Evolutionary conservation across 2,113 vertebrate genomes (phyloP).

Genomic region (Saguinus imperator): DNA sequence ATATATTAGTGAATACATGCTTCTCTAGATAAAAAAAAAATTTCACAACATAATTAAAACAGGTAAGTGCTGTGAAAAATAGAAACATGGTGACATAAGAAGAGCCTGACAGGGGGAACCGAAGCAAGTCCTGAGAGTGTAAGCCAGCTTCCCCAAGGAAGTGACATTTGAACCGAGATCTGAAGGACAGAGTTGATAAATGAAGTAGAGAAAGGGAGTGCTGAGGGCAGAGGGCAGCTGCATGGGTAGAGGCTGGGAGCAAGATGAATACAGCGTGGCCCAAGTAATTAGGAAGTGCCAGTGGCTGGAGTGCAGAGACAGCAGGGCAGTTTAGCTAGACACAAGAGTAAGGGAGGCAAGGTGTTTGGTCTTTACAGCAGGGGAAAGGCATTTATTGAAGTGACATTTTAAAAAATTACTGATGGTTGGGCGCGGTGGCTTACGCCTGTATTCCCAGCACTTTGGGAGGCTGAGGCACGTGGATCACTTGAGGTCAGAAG

Average conservation of each 20-base stretch:
- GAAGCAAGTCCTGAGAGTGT: background rate
- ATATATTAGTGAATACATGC: too few species aligned
- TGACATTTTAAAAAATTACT: background rate
- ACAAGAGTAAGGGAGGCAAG: background rate
- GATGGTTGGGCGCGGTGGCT: background rate
- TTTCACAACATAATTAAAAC: background rate
- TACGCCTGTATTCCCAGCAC: background rate
- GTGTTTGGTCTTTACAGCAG: background rate
- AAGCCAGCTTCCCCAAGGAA: background rate
- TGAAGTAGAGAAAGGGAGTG: too few species aligned
- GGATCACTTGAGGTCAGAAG: too few species aligned
- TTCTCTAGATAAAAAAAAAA: too few species aligned
- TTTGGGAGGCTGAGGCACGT: too few species aligned
- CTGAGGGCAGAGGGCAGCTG: background rate
- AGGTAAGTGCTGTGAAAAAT: background rate
- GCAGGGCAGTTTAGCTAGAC: background rate
- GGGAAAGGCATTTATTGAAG: background rate
- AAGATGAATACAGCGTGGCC: background rate
- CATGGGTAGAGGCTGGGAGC: background rate
- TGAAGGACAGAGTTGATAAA: background rate
- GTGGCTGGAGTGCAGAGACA: background rate
- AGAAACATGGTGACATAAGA: background rate
- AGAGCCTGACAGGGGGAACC: background rate
- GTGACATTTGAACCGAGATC: background rate
- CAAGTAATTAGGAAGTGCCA: background rate